These are phyloP conservation scores for Nothocercus nigrocapillus DNA, from an alignment of 2,113 vertebrate species.

Conservation along the genomic window DNA sequence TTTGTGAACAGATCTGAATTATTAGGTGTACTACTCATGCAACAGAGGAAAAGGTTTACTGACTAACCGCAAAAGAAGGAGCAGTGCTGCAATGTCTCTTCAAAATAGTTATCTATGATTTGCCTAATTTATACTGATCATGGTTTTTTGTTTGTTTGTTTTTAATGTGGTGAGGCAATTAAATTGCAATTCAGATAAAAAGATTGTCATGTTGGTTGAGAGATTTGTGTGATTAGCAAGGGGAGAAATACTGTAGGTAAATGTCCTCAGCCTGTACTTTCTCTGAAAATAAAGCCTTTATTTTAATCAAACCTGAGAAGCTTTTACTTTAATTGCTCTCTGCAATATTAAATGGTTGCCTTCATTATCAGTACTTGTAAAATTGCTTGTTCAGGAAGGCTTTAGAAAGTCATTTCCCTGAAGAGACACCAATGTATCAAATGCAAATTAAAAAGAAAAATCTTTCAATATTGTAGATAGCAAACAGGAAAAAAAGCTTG, in stretches of 20 bases:
- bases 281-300: neutral
- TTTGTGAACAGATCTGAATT: neutral
- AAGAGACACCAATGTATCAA: neutral
- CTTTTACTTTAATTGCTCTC: neutral
- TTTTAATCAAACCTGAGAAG: neutral
- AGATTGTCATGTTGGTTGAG: neutral
- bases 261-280: neutral
- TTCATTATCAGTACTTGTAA: constrained; percentile 10
- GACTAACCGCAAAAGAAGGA: neutral
- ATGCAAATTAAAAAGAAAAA: constrained; percentile 18
- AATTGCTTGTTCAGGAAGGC: constrained; percentile 29
- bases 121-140: neutral
- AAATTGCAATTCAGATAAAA: neutral
- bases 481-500: neutral
- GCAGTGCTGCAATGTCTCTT: neutral
- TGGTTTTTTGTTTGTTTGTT: neutral
- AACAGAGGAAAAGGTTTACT: neutral
- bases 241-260: neutral
- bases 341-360: neutral
- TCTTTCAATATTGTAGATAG: neutral
- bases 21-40: neutral
- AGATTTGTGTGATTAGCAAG: neutral
- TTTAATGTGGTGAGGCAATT: neutral
- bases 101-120: neutral
- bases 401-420: neutral